Evolutionary conservation across 2,113 vertebrate species (phyloP).

Genomic region (Heptranchias perlo): DNA sequence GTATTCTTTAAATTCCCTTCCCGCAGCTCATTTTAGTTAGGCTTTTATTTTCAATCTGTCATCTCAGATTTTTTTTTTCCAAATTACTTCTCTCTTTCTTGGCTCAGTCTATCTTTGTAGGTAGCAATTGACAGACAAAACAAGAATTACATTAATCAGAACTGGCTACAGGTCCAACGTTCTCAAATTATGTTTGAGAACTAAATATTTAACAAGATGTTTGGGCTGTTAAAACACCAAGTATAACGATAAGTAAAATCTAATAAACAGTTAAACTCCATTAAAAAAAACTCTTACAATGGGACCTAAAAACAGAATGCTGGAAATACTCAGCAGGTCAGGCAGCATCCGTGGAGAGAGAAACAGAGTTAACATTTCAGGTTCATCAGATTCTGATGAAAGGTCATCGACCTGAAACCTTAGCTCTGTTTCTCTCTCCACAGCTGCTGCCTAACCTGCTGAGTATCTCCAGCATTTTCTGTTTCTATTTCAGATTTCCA

Average conservation of each 20-base stretch:
- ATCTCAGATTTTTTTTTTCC: neutral
- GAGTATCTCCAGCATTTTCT: no score
- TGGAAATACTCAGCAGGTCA: neutral
- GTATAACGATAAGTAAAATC: neutral
- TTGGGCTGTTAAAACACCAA: neutral
- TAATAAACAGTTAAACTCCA: neutral
- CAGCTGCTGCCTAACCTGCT: no score
- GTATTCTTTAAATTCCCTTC: neutral
- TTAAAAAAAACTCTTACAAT: no score
- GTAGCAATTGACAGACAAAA: neutral
- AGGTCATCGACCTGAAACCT: no score
- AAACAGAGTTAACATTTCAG: neutral
- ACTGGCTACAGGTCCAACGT: neutral
- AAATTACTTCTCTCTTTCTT: neutral
- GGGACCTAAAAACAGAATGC: no score
- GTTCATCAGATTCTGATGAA: no score
- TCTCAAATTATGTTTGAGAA: neutral
- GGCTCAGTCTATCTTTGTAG: neutral
- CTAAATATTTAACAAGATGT: neutral
- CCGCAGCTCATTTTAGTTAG: neutral
- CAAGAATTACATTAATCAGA: neutral
- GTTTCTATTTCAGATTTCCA: no score
- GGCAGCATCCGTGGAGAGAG: neutral
- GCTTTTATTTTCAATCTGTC: neutral
- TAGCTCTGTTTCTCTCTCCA: no score